phyloP scores from a whole-genome alignment of 2,888 invertebrate genomes.

The Phrixothrix hirtus region DNA sequence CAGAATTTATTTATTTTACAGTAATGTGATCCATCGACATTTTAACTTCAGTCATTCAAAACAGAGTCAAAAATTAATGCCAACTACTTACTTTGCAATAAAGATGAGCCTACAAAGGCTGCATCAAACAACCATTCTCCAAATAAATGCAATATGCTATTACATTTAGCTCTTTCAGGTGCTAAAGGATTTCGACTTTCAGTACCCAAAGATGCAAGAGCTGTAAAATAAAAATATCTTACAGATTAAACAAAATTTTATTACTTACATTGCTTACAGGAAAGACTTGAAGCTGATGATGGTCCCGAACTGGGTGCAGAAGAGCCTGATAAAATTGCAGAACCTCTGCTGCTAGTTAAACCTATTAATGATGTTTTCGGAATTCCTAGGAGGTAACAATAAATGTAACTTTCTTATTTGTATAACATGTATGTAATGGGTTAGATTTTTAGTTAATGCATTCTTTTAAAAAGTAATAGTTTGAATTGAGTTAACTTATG shows the following conservation, averaged over 20 bases:
- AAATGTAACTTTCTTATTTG: too few relatives aligned
- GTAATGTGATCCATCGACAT: background rate
- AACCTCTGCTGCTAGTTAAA: constrained; percentile 72
- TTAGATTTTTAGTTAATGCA: background rate
- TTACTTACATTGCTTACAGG: constrained; percentile 66
- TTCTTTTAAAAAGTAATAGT: too few relatives aligned
- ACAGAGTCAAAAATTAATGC: background rate
- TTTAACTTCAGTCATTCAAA: background rate
- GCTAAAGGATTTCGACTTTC: constrained; percentile 63
- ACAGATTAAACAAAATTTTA: too few relatives aligned
- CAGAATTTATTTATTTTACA: background rate
- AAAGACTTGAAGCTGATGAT: constrained; percentile 67
- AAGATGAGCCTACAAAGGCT: constrained; percentile 82
- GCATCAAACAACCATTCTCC: constrained; percentile 98
- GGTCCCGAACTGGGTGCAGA: constrained; percentile 72
- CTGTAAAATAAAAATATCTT: constrained; percentile 57
- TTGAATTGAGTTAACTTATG: too few relatives aligned
- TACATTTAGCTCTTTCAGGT: constrained; percentile 84
- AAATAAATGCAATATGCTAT: constrained; percentile 92
- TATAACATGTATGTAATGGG: background rate
- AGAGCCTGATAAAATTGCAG: constrained; percentile 67
- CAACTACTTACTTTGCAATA: constrained; percentile 56
- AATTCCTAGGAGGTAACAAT: constrained; percentile 69
- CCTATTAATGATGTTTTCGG: constrained; percentile 81
- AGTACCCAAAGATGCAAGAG: constrained; percentile 63